Evolutionary conservation across 2,113 vertebrate genomes (phyloP).

Genomic region (Nettapus auritus): DNA sequence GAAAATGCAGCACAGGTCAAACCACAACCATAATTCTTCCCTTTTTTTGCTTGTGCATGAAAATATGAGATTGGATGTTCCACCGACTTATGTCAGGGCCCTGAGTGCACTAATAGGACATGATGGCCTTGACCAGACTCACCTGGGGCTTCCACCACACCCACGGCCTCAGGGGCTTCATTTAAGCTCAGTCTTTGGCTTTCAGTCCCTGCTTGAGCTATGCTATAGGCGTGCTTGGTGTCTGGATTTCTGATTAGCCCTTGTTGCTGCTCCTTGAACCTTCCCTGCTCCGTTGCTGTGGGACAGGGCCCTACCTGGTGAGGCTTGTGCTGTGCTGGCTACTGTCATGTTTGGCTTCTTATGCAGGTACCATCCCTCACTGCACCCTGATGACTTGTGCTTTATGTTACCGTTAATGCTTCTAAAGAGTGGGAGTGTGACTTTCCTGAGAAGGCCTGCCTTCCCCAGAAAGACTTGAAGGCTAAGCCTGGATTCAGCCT

Average conservation of each 20-base stretch:
- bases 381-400: not conserved
- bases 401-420: not conserved
- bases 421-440: not conserved
- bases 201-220: not conserved
- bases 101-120: not conserved
- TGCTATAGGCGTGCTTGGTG: not conserved
- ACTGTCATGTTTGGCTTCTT: not conserved
- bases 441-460: not conserved
- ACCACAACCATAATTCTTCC: constrained; percentile 35
- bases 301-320: not conserved
- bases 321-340: not conserved
- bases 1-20: constrained; percentile 36
- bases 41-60: constrained; percentile 14
- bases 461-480: not conserved
- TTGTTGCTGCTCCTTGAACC: not conserved
- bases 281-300: not conserved
- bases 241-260: not conserved
- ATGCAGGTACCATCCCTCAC: not conserved
- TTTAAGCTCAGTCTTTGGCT: not conserved
- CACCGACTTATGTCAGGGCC: not conserved
- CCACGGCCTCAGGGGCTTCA: not conserved
- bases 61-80: not conserved
- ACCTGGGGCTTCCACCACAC: not conserved
- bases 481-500: not conserved
- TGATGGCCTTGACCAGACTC: not conserved